These are phyloP conservation scores for Therioaphis trifolii DNA, from an alignment of 2,888 invertebrate species.

Conservation along the genomic window DNA sequence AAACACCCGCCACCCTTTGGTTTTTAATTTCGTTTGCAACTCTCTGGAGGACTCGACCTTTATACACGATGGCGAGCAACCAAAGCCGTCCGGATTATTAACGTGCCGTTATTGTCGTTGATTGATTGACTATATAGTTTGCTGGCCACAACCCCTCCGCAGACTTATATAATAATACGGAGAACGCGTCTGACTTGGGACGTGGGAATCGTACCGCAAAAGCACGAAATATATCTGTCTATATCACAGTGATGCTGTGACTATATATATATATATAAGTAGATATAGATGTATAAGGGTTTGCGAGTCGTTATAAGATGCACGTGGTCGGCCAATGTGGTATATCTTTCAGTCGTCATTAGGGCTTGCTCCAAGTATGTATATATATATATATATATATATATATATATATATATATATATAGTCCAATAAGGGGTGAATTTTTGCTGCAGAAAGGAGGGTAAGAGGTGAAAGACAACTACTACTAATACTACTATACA, in stretches of 20 bases:
- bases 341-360: constrained; percentile 37
- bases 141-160: not conserved
- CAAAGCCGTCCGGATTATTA: constrained; percentile 58
- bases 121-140: constrained; percentile 47
- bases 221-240: not conserved
- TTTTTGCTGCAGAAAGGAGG: not conserved
- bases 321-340: constrained; percentile 12
- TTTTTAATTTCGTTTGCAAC: constrained; percentile 48
- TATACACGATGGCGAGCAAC: constrained; percentile 9
- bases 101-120: constrained; percentile 58
- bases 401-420: not conserved
- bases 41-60: constrained; percentile 44
- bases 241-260: not conserved
- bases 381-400: too few species aligned
- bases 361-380: not conserved
- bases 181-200: not conserved
- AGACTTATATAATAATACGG: not conserved
- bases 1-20: constrained; percentile 13
- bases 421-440: too few species aligned
- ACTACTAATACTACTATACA: not conserved
- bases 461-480: constrained; percentile 42
- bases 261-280: not conserved
- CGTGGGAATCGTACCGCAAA: not conserved
- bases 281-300: not conserved
- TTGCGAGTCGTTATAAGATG: constrained; percentile 43